phyloP scores from a whole-genome alignment of 2,113 vertebrate genomes.

The Mormoops blainvillei region DNA sequence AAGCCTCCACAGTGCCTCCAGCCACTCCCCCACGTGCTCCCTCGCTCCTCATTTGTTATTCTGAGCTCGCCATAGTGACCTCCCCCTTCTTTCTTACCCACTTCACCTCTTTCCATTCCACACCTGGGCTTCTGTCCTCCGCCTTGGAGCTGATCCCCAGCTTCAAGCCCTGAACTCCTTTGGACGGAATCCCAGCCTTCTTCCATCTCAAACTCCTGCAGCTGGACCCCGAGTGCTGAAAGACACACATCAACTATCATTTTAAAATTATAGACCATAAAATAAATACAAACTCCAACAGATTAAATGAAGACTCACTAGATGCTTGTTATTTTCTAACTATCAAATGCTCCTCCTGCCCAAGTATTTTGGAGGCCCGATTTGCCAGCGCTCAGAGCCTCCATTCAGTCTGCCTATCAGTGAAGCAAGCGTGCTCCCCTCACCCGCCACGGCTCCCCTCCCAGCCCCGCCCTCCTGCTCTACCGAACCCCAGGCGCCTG shows the following conservation, averaged over 20 bases:
- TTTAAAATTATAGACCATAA: background rate
- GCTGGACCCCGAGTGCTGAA: background rate
- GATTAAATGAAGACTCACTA: background rate
- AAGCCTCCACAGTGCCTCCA: background rate
- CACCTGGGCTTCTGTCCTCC: background rate
- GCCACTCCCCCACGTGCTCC: background rate
- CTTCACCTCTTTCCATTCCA: background rate
- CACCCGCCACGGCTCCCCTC: background rate
- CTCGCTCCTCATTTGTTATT: background rate
- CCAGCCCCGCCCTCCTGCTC: accelerated
- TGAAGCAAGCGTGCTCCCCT: accelerated
- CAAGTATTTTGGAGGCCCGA: background rate
- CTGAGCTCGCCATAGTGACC: background rate
- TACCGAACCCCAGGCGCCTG: no score
- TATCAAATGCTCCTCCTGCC: background rate
- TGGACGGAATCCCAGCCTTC: background rate
- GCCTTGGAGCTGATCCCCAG: background rate
- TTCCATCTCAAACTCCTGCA: background rate
- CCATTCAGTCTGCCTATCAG: background rate
- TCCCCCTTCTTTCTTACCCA: no score
- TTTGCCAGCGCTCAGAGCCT: no score
- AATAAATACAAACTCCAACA: background rate
- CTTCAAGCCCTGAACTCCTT: background rate
- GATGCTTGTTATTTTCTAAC: background rate
- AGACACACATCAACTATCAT: background rate